Conservation (phyloP, 2,888 invertebrate species). For the Cephus pygmeus region DNA sequence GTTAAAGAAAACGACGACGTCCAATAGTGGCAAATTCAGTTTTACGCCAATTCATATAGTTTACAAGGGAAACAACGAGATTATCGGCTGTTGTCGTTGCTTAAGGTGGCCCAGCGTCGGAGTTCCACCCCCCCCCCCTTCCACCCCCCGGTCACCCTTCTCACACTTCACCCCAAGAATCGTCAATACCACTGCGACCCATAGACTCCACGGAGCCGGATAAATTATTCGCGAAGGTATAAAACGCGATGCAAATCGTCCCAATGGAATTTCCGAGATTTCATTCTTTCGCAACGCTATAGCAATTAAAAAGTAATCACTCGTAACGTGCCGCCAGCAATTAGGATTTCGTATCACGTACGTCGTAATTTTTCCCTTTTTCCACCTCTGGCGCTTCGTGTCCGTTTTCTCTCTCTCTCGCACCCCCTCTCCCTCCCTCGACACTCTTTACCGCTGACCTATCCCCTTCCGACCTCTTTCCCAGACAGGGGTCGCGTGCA, state of each 20-base stretch:
- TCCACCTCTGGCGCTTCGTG: conserved; percentile 9
- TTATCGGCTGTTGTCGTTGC: too few relatives aligned
- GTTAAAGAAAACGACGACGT: too few relatives aligned
- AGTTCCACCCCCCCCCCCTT: rapidly evolving
- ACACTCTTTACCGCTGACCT: conserved; percentile 12
- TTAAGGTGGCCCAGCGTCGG: too few relatives aligned
- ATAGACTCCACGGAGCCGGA: too few relatives aligned
- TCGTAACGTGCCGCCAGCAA: conserved; percentile 51
- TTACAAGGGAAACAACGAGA: too few relatives aligned
- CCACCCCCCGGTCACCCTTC: too few relatives aligned
- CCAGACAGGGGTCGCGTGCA: conserved; percentile 34
- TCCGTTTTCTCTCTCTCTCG: conserved; percentile 12
- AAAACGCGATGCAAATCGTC: too few relatives aligned
- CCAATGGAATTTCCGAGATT: conserved; percentile 17
- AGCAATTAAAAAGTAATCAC: conserved; percentile 62
- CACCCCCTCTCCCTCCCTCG: background rate
- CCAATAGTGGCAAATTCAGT: too few relatives aligned
- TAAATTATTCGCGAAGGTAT: too few relatives aligned
- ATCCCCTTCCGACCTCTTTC: conserved; percentile 19
- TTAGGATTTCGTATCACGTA: conserved; percentile 52
- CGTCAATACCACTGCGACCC: too few relatives aligned
- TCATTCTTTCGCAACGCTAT: conserved; percentile 45
- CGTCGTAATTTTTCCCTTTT: conserved; percentile 38
- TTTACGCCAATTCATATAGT: too few relatives aligned
- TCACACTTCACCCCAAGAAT: too few relatives aligned